Percentiles rank a stretch among this genome's conserved stretches.
phyloP scores from a whole-genome alignment of 2,113 vertebrate genomes.

The Bufo gargarizans region DNA sequence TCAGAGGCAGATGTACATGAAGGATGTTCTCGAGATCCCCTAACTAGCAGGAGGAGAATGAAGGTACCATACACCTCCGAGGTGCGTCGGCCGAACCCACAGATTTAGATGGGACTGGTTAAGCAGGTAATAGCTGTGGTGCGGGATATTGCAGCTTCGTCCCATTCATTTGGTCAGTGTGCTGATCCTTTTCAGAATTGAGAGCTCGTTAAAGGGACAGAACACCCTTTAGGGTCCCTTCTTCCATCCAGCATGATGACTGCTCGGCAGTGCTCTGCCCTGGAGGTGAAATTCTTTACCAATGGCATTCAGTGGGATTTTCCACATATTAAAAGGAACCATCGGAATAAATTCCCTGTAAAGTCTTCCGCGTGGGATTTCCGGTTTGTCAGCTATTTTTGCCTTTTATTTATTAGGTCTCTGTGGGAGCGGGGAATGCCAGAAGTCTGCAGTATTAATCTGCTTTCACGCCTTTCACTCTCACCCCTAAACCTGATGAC shows the following conservation, averaged over 20 bases:
- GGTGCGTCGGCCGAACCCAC: too few relatives aligned
- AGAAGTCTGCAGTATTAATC: not conserved
- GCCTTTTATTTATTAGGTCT: constrained; percentile 26
- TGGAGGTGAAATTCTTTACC: constrained; percentile 5
- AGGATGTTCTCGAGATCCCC: too few relatives aligned
- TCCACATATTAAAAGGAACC: constrained; percentile 19
- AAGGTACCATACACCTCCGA: too few relatives aligned
- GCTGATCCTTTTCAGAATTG: too few relatives aligned
- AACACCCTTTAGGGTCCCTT: not conserved
- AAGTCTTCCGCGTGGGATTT: constrained; percentile 37
- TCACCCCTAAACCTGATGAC: not conserved
- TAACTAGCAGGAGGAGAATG: too few relatives aligned
- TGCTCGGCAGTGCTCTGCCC: constrained; percentile 5
- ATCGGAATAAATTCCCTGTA: constrained; percentile 16
- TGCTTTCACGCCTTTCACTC: not conserved
- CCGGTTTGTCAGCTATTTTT: constrained; percentile 27
- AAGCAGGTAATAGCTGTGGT: too few relatives aligned
- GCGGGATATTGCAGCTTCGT: too few relatives aligned
- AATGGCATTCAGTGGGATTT: not conserved
- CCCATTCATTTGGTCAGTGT: too few relatives aligned
- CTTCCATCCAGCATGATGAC: not conserved
- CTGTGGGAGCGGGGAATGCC: constrained; percentile 3
- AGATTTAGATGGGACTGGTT: too few relatives aligned
- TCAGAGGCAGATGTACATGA: too few relatives aligned
- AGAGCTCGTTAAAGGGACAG: not conserved